Percentiles rank a stretch among this genome's conserved stretches.
phyloP scores from a whole-genome alignment of 2,113 vertebrate species.

The Ciconia maguari region DNA sequence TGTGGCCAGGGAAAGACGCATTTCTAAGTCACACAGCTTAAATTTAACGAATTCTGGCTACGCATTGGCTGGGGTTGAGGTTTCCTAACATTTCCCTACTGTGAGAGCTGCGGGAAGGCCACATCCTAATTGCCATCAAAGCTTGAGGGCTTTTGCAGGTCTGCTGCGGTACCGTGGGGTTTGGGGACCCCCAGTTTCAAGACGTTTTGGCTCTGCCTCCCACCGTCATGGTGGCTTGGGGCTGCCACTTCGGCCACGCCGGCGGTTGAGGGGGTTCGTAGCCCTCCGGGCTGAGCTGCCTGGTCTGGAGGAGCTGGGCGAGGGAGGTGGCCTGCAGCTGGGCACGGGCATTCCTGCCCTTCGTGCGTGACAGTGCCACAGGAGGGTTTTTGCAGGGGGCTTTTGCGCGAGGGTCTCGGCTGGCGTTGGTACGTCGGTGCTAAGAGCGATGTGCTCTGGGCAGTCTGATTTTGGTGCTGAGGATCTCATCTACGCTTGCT shows the following conservation, averaged over 20 bases:
- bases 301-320: not conserved
- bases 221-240: not conserved
- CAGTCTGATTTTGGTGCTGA: not conserved
- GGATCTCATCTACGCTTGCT: not conserved
- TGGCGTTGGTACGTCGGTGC: not conserved
- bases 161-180: not conserved
- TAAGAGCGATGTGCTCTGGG: not conserved
- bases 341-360: not conserved
- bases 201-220: not conserved
- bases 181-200: not conserved
- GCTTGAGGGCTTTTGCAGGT: not conserved
- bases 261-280: not conserved
- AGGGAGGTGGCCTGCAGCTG: not conserved
- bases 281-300: not conserved
- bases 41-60: not conserved
- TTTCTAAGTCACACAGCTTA: not conserved
- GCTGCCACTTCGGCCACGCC: not conserved
- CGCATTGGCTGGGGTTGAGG: not conserved
- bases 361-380: not conserved
- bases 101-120: constrained; percentile 1
- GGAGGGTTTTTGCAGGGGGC: not conserved
- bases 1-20: not conserved
- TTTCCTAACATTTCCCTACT: not conserved
- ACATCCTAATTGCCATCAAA: not conserved
- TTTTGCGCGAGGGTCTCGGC: not conserved